Evolutionary conservation across 2,888 invertebrate species (phyloP).

Genomic region (Psylliodes chrysocephalus): DNA sequence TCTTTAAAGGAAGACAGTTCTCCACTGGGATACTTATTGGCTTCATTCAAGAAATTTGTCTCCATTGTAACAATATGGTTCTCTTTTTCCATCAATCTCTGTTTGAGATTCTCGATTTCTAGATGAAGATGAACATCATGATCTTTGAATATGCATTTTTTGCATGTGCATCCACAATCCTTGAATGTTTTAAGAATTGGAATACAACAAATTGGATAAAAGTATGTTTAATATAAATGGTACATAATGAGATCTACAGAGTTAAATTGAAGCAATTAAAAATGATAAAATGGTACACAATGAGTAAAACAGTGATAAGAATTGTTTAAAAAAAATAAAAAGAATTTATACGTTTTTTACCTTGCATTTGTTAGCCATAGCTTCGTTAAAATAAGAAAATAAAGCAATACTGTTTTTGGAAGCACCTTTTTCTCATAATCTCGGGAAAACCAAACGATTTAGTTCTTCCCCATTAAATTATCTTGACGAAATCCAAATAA

Average conservation of each 20-base stretch:
- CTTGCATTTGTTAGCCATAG: conserved; percentile 48
- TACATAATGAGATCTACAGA: too few relatives aligned
- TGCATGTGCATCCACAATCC: conserved; percentile 73
- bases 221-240: too few relatives aligned
- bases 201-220: too few relatives aligned
- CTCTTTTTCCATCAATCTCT: conserved; percentile 83
- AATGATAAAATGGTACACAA: background rate
- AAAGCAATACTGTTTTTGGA: conserved; percentile 33
- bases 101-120: conserved; percentile 88
- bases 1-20: conserved; percentile 83
- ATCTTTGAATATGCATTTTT: conserved; percentile 64
- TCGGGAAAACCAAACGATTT: conserved; percentile 14
- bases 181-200: conserved; percentile 53
- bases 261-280: conserved; percentile 4
- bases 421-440: conserved; percentile 29
- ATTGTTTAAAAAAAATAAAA: too few relatives aligned
- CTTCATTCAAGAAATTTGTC: conserved; percentile 82
- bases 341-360: conserved; percentile 29
- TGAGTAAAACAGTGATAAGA: background rate
- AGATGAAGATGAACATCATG: conserved; percentile 79
- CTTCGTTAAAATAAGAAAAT: conserved; percentile 1
- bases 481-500: background rate
- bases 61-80: conserved; percentile 87
- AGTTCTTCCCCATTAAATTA: background rate
- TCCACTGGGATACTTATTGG: conserved; percentile 68